Evolutionary conservation across 2,797 vertebrate species (phyloP), one percentile per base, ranked within the genome.

Genomic region (Trachops cirrhosus): DNA sequence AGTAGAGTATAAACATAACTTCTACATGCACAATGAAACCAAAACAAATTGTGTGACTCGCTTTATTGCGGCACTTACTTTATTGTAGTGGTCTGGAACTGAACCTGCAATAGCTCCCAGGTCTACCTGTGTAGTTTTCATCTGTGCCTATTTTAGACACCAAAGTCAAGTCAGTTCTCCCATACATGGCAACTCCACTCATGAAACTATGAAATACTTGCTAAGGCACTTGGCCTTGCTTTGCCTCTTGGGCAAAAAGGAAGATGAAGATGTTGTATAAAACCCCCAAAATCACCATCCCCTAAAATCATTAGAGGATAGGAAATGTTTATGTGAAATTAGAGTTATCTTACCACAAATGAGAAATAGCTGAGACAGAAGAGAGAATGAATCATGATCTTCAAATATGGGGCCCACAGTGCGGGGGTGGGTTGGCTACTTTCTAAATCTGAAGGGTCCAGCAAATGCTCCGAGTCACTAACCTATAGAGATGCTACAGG

Each of bases 401-500:
- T 78, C 44, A 26, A 11, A 26, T 22, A 9, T 1, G 2, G 48
- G 24, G 5, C 22, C 34, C 18, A 32, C 16, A 2, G 10, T 19
- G 19, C 3, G 0, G 44, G 22, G 32, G 9, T 2, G 29, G 22
- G 24, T 11, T 3, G 22, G 34, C 88, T 41, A 1, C 19, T 22
- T 21, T 46, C 52, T 9, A 1, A 5, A 0, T 48, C 48, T n/a
- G 6, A 24, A 34, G 59, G 54, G 9, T 15, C 54, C 11, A 21
- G 9, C 34, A 77, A 6, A 14, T 0, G 0, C 57, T 9, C 18
- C 15, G 4, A 16, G 48, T 12, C 44, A 2, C 32, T 21, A 14
- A 15, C 34, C 21, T 48, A 1, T 15, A 59, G 75, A 50, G n/a
- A 26, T 0, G 0, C 16, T 2, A 19, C 4, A 26, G 34, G 19